Evolutionary conservation across 2,888 invertebrate genomes (phyloP).

Genomic region (Lasius platythorax): DNA sequence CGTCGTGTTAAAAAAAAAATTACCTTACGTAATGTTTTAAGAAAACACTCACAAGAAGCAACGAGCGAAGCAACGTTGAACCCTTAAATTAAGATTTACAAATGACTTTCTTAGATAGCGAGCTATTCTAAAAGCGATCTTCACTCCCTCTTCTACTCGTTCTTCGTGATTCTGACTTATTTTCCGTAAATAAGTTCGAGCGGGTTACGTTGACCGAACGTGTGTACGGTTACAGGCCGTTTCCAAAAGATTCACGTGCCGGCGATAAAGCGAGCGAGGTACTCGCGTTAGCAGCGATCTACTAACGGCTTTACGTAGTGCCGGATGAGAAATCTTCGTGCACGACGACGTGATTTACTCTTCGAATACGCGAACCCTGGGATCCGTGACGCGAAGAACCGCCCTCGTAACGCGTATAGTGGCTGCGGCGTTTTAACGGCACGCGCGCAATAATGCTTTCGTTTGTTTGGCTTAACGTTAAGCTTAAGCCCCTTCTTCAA

Average conservation of each 20-base stretch:
- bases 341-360: constrained; percentile 41
- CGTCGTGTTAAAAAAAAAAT: constrained; percentile 4
- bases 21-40: neutral
- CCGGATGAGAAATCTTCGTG: constrained; percentile 38
- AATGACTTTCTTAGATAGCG: neutral
- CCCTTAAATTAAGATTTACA: neutral
- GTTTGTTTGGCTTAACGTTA: constrained; percentile 22
- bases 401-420: constrained; percentile 1
- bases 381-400: constrained; percentile 14
- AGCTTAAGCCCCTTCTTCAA: neutral
- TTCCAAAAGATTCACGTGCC: constrained; percentile 59
- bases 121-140: neutral
- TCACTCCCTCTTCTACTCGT: constrained; percentile 18
- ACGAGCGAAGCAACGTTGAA: neutral
- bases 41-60: neutral
- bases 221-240: constrained; percentile 63
- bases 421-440: constrained; percentile 12
- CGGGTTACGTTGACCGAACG: constrained; percentile 62
- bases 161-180: constrained; percentile 53
- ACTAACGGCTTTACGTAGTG: constrained; percentile 33
- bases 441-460: constrained; percentile 26
- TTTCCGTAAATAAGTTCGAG: constrained; percentile 75
- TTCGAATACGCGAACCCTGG: constrained; percentile 14
- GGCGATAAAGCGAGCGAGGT: constrained; percentile 43
- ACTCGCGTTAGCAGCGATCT: constrained; percentile 47